phyloP scores from a whole-genome alignment of 2,888 invertebrate species.

The Nemapogon koenigi region DNA sequence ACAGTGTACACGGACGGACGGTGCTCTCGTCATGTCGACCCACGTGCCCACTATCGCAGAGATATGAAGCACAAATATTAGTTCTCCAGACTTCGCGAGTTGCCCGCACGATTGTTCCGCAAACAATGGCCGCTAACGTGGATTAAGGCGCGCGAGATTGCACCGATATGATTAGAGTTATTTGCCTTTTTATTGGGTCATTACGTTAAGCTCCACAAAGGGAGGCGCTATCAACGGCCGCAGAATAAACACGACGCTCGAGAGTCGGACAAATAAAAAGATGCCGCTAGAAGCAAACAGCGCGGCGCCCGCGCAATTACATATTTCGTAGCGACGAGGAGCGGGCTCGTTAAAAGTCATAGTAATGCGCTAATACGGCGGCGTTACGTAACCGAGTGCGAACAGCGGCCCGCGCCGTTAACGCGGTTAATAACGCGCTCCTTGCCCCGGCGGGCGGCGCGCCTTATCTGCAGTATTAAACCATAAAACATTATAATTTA shows the following conservation, averaged over 20 bases:
- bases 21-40: slow-evolving; percentile 25
- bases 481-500: slow-evolving; percentile 66
- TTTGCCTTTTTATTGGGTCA: slow-evolving; percentile 42
- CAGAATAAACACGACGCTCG: neutral
- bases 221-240: slow-evolving; percentile 9
- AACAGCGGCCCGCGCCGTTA: slow-evolving; percentile 23
- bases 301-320: slow-evolving; percentile 29
- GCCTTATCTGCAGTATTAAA: slow-evolving; percentile 64
- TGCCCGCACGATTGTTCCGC: slow-evolving; percentile 24
- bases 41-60: slow-evolving; percentile 32
- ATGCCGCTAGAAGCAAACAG: neutral
- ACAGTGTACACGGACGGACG: too few species aligned
- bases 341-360: slow-evolving; percentile 45
- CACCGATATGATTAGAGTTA: slow-evolving; percentile 26
- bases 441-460: slow-evolving; percentile 38
- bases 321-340: slow-evolving; percentile 31
- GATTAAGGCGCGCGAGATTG: slow-evolving; percentile 13
- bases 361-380: slow-evolving; percentile 27
- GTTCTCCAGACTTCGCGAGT: slow-evolving; percentile 14
- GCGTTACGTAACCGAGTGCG: slow-evolving; percentile 8
- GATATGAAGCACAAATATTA: slow-evolving; percentile 37
- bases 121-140: slow-evolving; percentile 14
- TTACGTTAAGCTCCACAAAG: slow-evolving; percentile 22
- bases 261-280: slow-evolving; percentile 1
- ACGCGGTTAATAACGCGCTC: slow-evolving; percentile 59